phyloP scores from a whole-genome alignment of 2,113 vertebrate genomes.

The Tyto alba region DNA sequence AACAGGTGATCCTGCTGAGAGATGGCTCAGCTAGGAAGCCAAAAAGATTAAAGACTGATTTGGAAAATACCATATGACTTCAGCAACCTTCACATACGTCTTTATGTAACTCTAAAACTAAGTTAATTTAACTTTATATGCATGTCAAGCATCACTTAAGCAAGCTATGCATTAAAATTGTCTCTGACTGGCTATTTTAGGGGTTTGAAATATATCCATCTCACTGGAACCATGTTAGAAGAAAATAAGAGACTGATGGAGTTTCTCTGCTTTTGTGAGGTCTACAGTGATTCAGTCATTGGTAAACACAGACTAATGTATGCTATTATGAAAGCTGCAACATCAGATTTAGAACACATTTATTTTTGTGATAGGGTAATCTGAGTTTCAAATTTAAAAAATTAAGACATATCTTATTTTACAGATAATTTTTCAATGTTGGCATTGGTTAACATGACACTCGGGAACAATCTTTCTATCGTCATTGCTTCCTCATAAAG shows the following conservation, averaged over 20 bases:
- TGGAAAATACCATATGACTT: neutral
- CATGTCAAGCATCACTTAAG: neutral
- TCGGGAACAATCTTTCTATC: neutral
- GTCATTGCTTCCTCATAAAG: neutral
- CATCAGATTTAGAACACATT: neutral
- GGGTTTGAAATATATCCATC: neutral
- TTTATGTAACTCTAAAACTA: neutral
- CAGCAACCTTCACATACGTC: neutral
- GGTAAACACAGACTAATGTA: neutral
- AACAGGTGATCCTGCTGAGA: neutral
- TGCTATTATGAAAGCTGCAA: neutral
- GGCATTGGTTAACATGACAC: neutral
- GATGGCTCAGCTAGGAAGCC: neutral
- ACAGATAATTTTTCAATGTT: neutral
- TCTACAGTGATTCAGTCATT: neutral
- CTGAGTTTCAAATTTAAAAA: neutral
- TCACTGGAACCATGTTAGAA: neutral
- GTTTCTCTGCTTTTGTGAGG: neutral
- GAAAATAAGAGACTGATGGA: neutral
- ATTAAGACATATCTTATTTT: neutral
- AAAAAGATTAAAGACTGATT: neutral
- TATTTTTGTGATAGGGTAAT: neutral
- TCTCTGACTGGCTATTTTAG: neutral
- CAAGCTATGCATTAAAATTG: neutral
- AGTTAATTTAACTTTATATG: neutral